These are phyloP conservation scores for Drosophila rhopaloa DNA, from an alignment of 1,140 invertebrate species.

Conservation along the genomic window DNA sequence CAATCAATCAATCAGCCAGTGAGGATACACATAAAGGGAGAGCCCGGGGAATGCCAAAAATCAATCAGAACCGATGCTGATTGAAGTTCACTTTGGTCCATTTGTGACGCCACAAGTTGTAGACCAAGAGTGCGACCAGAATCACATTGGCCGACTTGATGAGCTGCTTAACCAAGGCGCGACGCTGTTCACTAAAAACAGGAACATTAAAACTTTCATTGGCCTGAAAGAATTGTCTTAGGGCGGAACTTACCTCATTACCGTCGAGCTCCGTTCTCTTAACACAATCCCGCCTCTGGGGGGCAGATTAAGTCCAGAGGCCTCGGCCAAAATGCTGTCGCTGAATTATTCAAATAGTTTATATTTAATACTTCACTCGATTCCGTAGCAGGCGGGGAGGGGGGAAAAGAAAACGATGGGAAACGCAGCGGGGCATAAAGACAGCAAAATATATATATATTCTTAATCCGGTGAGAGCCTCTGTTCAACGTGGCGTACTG, in stretches of 20 bases:
- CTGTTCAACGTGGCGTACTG: slow-evolving; percentile 46
- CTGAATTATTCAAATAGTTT: slow-evolving; percentile 58
- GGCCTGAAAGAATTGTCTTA: neutral
- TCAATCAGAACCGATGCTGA: slow-evolving; percentile 58
- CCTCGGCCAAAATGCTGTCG: slow-evolving; percentile 32
- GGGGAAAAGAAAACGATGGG: neutral
- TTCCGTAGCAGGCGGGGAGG: neutral
- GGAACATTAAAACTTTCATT: slow-evolving; percentile 14
- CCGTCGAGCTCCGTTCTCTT: slow-evolving; percentile 8
- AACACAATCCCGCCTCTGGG: slow-evolving; percentile 40
- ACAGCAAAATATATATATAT: slow-evolving; percentile 17
- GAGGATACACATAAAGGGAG: slow-evolving; percentile 14
- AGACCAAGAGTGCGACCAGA: slow-evolving; percentile 70
- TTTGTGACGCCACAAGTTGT: slow-evolving; percentile 81
- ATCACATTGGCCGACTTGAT: slow-evolving; percentile 77
- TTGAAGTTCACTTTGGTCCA: slow-evolving; percentile 82
- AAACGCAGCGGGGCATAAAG: slow-evolving; percentile 44
- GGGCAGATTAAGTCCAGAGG: slow-evolving; percentile 28
- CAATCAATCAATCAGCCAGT: slow-evolving; percentile 59
- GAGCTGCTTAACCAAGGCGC: slow-evolving; percentile 64
- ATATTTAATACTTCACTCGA: slow-evolving; percentile 34
- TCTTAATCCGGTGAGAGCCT: slow-evolving; percentile 17
- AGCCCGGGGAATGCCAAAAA: slow-evolving; percentile 10
- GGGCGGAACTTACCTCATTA: slow-evolving; percentile 46
- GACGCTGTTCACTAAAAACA: slow-evolving; percentile 55